A percentile compares a stretch with the other conserved stretches of the same genome.
Evolutionary conservation across 2,113 vertebrate genomes (phyloP).

Genomic region (Pterocles gutturalis): DNA sequence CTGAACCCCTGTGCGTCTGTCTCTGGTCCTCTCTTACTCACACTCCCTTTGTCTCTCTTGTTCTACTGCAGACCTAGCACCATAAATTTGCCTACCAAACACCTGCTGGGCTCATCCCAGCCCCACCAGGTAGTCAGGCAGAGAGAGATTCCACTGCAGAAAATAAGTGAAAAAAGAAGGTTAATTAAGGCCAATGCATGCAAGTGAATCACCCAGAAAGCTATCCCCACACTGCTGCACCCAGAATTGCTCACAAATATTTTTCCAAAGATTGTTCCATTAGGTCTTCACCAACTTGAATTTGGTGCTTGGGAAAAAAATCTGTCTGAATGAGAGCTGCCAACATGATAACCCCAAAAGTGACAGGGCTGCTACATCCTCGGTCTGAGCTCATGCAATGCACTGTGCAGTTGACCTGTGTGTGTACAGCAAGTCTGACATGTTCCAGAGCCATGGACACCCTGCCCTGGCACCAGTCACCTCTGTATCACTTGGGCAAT

Average conservation of each 20-base stretch:
- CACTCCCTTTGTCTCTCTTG: not conserved
- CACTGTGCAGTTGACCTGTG: not conserved
- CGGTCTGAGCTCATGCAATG: not conserved
- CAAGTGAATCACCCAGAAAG: not conserved
- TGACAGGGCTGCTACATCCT: not conserved
- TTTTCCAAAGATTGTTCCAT: not conserved
- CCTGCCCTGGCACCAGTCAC: not conserved
- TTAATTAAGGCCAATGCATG: not conserved
- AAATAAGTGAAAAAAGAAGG: not conserved
- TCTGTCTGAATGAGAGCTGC: not conserved
- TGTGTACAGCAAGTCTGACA: not conserved
- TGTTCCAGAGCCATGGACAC: not conserved
- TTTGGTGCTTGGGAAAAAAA: not conserved
- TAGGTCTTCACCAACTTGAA: not conserved
- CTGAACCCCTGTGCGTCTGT: not conserved
- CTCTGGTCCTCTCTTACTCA: not conserved
- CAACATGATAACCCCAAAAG: not conserved
- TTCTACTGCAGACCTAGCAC: not conserved
- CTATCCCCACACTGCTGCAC: not conserved
- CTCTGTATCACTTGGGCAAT: not conserved
- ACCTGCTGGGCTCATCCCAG: not conserved
- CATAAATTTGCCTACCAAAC: not conserved
- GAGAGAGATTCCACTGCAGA: not conserved
- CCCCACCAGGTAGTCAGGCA: not conserved
- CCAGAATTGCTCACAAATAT: not conserved